A percentile compares a stretch with the other conserved stretches of the same genome.
These are phyloP conservation scores for Pristionchus entomophagus DNA, from an alignment of 2,888 invertebrate species.

Conservation along the genomic window DNA sequence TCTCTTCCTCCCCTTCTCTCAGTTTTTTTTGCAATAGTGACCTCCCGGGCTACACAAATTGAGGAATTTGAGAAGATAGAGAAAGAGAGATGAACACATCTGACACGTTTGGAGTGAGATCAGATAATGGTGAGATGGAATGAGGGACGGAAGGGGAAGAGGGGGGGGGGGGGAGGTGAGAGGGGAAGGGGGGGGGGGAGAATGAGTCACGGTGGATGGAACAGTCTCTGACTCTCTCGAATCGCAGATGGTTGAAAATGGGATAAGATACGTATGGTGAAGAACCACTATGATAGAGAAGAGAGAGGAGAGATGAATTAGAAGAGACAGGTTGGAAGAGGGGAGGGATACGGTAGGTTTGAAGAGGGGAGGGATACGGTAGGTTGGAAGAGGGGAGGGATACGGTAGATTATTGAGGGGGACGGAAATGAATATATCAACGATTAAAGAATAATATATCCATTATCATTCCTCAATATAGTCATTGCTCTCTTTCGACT, in stretches of 20 bases:
- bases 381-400: neutral
- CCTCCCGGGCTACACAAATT: neutral
- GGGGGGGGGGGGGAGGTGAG: neutral
- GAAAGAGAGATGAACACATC: slow-evolving; percentile 29
- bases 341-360: neutral
- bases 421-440: neutral
- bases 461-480: neutral
- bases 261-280: neutral
- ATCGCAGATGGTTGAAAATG: neutral
- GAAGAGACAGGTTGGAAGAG: slow-evolving; percentile 20
- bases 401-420: neutral
- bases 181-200: neutral
- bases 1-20: neutral
- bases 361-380: slow-evolving; percentile 1
- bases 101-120: slow-evolving; percentile 36
- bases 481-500: neutral
- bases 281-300: neutral
- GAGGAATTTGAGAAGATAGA: neutral
- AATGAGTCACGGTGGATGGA: neutral
- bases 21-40: neutral
- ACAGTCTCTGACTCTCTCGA: neutral
- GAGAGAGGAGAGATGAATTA: neutral
- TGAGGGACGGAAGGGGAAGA: slow-evolving; percentile 25
- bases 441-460: neutral
- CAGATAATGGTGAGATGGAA: slow-evolving; percentile 21